Base-by-base conservation (phyloP, 37 sponge, comb jelly and placozoan genomes). In the Agelas oroides region DNA sequence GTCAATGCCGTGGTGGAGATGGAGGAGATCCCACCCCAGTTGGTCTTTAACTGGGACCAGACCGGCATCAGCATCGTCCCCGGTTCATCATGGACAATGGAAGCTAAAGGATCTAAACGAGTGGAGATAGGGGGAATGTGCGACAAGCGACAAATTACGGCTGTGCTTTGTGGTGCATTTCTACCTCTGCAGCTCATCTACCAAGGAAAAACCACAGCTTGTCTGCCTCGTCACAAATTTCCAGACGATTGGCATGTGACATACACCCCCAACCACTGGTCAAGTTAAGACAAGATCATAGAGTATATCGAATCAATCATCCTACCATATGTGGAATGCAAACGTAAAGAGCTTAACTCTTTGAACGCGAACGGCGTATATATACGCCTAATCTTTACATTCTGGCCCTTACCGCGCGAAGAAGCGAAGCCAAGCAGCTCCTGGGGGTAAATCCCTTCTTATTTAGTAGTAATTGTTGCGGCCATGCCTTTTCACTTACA, bases 41-140 rank as follows among this genome's bases (percentile, higher is more conserved):
- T 84, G 55, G 41, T 90, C 5, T 34, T 84, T 23, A 90, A 90
- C 32, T 90, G 80, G 80, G 90, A 89, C 69, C 90, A 89, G 58
- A 84, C 80, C 17, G 46, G 46, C 6, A 46, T 46, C 8, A 46
- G 46, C 46, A 46, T 46, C 8, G 46, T 46, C 46, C 90, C 85
- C 38, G 64, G 58, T 6, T 39, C 69, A 30, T 27, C 70, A 11
- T 90, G 90, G 90, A 90, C 85, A 13, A 84, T 84, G 90, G 55
- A 38, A 0, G 19, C 62, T 25, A 33, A 65, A 62, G 78, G 75
- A 28, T 41, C 76, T 1, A 82, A 90, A 36, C 6, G 28, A 76
- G 77, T 90, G 3, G 25, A 52, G 16, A 62, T 46, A 12, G 46
- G 3, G 8, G 46, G 46, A 46, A 46, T 46, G 6, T 76, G 84